Evolutionary conservation across 2,888 invertebrate genomes (phyloP), one percentile per base, ranked within the genome.

Genomic region (Xestia sexstrigata): DNA sequence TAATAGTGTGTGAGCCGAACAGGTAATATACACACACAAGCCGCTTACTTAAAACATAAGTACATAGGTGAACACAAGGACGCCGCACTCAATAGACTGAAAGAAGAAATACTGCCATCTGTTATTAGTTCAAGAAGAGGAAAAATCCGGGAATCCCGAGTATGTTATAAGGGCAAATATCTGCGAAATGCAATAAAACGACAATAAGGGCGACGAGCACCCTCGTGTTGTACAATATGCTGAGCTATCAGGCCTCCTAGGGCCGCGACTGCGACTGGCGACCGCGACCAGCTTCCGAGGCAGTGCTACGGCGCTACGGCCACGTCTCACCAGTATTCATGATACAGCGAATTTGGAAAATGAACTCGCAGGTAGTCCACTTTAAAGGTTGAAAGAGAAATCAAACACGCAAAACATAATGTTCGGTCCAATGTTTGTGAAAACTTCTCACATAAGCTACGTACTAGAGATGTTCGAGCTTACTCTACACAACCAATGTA

Each of bases 161-260:
- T 84, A 83, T 83, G 79, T 83, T 83, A 84, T 74, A 82, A 66
- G 76, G 71, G 80, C 83, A 87, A 86, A 88, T 80, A 87, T 83
- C 79, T 75, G 78, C 74, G 76, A 86, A 88, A 88, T 81, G 83
- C 83, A 88, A 88, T 88, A 88, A 81, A 75, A 76, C 73, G 85
- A 60, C 68, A 76, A 76, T 47, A 76, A 76, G 62, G 39, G 62
- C 30, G 52, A n/a, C 55, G 75, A 68, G 17, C 63, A 70, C 26
- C 65, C 70, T 49, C 65, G 70, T 84, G 70, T 67, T 70, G 69
- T 65, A 76, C 85, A 80, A 77, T 74, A 68, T 76, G 84, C 87
- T 77, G 66, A 83, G 75, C 76, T 70, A 71, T 55, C 84, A 42
- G 39, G 35, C 20, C 65, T 9, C 20, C 60, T 62, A 0, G 17